Base-by-base conservation (phyloP, 1,140 invertebrate species). In the Diorhabda elongata region DNA sequence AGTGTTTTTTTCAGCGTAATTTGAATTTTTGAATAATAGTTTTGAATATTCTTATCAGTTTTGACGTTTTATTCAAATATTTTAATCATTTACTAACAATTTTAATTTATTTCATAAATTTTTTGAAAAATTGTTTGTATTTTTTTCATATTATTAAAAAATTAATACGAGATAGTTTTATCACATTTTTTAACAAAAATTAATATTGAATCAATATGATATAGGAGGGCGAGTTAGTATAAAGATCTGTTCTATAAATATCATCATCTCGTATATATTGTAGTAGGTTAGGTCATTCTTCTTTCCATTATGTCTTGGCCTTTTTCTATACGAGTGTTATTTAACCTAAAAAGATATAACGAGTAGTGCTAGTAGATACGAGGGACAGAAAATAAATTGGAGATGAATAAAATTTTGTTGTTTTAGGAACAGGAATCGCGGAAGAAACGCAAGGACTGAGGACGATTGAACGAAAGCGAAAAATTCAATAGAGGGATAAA, bases 401-500 rank as follows among this genome's bases (percentile, higher is more conserved):
- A 52, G 47, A 26, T 26, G 26, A 26, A 26, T 11, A 9, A 9
- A 11, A 7, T 42, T 52, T 7, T n/a, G 5, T 71, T 69, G 42
- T 77, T 77, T 57, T 64, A 77, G 76, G 76, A 77, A 73, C 74
- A 77, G 72, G 74, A 76, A 62, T 72, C 71, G 44, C 71, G 73
- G 64, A 76, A 73, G 73, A 77, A 77, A 44, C 65, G 65, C 44
- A 67, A 44, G 41, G 57, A 67, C 65, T 67, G 65, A 66, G n/a
- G 52, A 41, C 6, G 64, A 67, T 44, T 60, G 65, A 67, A 60
- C 9, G 57, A 41, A n/a, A 44, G 26, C 9, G 42, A n/a, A 4
- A 41, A 56, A 56, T 8, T 11, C 4, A 5, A 57, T 9, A 41
- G 26, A n/a, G 63, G n/a, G 47, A 44, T n/a, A 56, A 60, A 60